phyloP scores from a whole-genome alignment of 1,140 invertebrate species.

The Camponotus pennsylvanicus region DNA sequence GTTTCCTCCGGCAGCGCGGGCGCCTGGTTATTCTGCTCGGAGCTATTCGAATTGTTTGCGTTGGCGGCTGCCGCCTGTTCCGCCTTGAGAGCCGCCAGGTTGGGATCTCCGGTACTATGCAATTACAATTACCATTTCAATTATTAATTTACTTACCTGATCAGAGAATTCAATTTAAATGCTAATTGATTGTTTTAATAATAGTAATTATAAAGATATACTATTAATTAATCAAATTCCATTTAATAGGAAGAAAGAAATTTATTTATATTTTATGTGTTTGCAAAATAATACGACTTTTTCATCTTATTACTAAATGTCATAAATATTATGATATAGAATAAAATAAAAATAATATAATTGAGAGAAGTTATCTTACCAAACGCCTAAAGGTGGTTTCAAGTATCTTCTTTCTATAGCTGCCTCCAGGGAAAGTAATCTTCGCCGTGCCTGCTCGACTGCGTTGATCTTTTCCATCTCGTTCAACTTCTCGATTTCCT shows the following conservation, averaged over 20 bases:
- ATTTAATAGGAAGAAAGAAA: not conserved
- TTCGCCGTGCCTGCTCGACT: constrained; percentile 91
- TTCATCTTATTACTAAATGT: not conserved
- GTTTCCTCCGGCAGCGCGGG: constrained; percentile 81
- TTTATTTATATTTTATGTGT: not conserved
- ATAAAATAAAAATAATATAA: constrained; percentile 24
- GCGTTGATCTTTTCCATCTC: constrained; percentile 88
- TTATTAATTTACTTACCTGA: not conserved
- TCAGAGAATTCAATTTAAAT: not conserved
- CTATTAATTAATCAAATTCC: not conserved
- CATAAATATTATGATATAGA: not conserved
- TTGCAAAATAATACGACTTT: not conserved
- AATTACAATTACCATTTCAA: constrained; percentile 37
- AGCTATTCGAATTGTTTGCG: constrained; percentile 78
- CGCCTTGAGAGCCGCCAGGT: constrained; percentile 85
- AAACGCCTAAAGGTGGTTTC: constrained; percentile 95
- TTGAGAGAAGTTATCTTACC: constrained; percentile 83
- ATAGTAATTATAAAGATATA: not conserved
- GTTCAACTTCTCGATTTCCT: constrained; percentile 87
- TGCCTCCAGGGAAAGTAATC: constrained; percentile 94
- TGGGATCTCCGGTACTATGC: constrained; percentile 87
- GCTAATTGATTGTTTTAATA: not conserved
- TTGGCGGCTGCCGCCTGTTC: constrained; percentile 83
- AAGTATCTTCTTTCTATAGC: constrained; percentile 97
- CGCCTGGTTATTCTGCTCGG: constrained; percentile 77